These are phyloP conservation scores for Heliconius charithonia DNA, from an alignment of 2,888 invertebrate species.

Conservation along the genomic window DNA sequence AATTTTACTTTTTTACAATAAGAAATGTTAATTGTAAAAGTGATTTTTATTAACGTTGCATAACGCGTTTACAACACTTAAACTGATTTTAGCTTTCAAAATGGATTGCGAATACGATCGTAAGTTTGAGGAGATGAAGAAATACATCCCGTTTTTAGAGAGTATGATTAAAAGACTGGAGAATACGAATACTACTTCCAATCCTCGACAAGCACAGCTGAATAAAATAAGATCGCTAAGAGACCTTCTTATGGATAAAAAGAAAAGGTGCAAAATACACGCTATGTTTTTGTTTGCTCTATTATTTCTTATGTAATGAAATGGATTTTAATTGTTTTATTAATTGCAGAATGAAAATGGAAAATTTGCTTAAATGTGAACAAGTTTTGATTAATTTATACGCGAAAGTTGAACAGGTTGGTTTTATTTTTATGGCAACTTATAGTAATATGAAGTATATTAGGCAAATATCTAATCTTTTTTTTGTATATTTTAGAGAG, in stretches of 20 bases:
- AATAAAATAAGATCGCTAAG: conserved; percentile 86
- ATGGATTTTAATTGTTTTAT: background rate
- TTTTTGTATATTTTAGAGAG: conserved; percentile 61
- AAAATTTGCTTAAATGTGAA: conserved; percentile 87
- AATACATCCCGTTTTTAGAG: conserved; percentile 89
- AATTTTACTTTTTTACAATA: too few species aligned
- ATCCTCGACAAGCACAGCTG: conserved; percentile 84
- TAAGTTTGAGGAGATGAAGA: conserved; percentile 87
- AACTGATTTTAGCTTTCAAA: conserved; percentile 60
- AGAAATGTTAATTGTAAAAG: background rate
- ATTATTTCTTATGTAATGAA: background rate
- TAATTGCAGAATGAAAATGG: conserved; percentile 85
- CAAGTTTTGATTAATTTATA: conserved; percentile 87
- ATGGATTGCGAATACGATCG: conserved; percentile 82
- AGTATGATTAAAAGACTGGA: conserved; percentile 87
- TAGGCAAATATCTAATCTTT: background rate
- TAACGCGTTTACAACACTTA: background rate
- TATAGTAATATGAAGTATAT: conserved; percentile 7
- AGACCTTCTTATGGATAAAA: conserved; percentile 84
- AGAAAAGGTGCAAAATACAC: conserved; percentile 77
- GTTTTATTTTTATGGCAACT: conserved; percentile 33
- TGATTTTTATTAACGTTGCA: background rate
- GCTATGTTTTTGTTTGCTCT: background rate
- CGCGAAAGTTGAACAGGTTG: conserved; percentile 86
- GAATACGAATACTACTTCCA: conserved; percentile 72